Evolutionary conservation across 2,888 invertebrate genomes (phyloP).

Genomic region (Thymelicus acteon): DNA sequence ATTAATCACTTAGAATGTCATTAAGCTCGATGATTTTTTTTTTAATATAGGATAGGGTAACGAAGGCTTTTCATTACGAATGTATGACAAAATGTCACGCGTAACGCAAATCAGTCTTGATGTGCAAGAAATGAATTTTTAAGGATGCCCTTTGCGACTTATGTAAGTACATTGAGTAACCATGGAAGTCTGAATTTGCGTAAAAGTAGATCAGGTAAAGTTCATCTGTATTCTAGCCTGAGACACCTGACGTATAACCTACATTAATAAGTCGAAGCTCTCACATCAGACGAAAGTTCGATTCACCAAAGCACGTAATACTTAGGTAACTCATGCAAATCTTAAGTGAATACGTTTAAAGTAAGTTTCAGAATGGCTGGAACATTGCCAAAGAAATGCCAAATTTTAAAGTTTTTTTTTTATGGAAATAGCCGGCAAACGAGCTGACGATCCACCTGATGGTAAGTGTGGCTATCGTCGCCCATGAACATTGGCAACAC

Average conservation of each 20-base stretch:
- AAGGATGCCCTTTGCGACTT: conserved; percentile 16
- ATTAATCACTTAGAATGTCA: too few relatives aligned
- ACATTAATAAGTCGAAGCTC: conserved; percentile 11
- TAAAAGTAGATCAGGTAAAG: conserved; percentile 34
- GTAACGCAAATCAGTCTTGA: neutral
- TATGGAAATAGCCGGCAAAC: too few relatives aligned
- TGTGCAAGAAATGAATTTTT: conserved; percentile 10
- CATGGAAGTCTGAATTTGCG: conserved; percentile 20
- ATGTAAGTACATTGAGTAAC: conserved; percentile 19
- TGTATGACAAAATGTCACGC: neutral
- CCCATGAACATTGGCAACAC: too few relatives aligned
- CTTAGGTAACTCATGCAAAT: conserved; percentile 9
- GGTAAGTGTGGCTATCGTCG: too few relatives aligned
- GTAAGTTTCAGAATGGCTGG: neutral
- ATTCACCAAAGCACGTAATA: neutral
- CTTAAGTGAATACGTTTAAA: neutral
- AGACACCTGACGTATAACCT: conserved; percentile 8
- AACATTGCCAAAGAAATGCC: neutral
- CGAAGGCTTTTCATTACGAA: neutral
- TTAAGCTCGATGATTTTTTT: too few relatives aligned
- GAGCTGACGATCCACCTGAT: too few relatives aligned
- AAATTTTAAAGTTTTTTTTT: neutral
- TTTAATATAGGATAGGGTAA: too few relatives aligned
- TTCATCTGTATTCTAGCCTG: conserved; percentile 29
- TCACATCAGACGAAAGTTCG: neutral